Base-by-base conservation (phyloP, 1,140 invertebrate genomes). In the Catajapyx aquilonaris region DNA sequence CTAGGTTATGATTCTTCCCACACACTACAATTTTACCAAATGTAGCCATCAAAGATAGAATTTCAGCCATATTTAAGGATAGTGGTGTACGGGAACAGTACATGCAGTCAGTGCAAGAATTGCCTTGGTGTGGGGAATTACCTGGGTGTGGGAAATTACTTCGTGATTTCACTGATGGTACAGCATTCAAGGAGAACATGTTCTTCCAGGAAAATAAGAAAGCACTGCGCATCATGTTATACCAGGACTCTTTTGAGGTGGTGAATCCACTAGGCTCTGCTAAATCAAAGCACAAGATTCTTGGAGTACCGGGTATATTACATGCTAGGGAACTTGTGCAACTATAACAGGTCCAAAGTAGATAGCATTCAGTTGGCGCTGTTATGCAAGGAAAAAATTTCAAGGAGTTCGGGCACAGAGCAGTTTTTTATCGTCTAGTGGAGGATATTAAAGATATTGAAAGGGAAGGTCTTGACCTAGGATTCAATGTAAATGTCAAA, bases 161-260 rank as follows among this genome's bases (percentile, higher is more conserved):
- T 28, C 13, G 7, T 28, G 49, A 55, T 48, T 48, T 54, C 33
- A 41, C 31, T 20, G 49, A 54, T 46, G 51, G 52, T 5, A 34
- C 5, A 16, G 40, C 41, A 18, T 54, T 37, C 35, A 47, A 46
- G 38, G 41, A 45, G 10, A 51, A 52, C 40, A 20, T 17, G 20
- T 52, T 52, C 48, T 53, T 53, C 39, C 17, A 44, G 37, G 15
- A 51, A 4, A 49, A 52, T 28, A 7, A 7, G 7, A 25, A 45
- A 35, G 44, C 44, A 1, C 13, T 53, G 10, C 40, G 46, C 44
- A 28, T 55, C n/a, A 52, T 52, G 25, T 41, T 57, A 32, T 57
- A 47, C 42, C 49, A 56, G 47, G 50, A 53, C 38, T 30, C 33
- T 9, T 53, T 55, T 44, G 52, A 57, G 42, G 23, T 53, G 20